Conservation (phyloP, 2,888 invertebrate genomes). For the Saturnia pavonia region DNA sequence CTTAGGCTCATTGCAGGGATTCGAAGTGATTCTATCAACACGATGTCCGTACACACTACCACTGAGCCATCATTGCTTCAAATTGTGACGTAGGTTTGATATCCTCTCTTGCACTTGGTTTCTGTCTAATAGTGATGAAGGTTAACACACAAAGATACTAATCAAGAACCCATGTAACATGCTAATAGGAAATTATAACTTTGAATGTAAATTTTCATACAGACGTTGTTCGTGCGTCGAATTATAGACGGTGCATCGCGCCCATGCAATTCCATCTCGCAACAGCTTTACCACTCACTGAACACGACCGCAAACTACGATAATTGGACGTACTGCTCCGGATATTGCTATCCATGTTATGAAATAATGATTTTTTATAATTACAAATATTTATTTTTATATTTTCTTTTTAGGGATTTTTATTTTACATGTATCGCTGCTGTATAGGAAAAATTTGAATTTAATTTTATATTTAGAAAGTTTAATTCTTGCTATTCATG, state of each 20-base stretch:
- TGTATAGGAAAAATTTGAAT: too few species aligned
- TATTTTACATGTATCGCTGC: too few species aligned
- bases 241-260: slow-evolving; percentile 26
- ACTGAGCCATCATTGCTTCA: too few species aligned
- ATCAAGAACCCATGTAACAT: background rate
- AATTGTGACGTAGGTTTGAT: too few species aligned
- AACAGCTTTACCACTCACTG: slow-evolving; percentile 43
- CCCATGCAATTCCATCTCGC: slow-evolving; percentile 48
- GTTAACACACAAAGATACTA: background rate
- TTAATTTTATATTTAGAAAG: too few species aligned
- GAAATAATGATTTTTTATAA: slow-evolving; percentile 30
- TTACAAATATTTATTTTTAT: background rate
- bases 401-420: background rate
- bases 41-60: too few species aligned
- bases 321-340: slow-evolving; percentile 55
- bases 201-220: slow-evolving; percentile 22
- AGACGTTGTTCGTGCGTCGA: slow-evolving; percentile 22
- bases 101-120: background rate
- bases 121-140: background rate
- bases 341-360: slow-evolving; percentile 56
- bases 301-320: slow-evolving; percentile 50
- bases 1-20: too few species aligned
- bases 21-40: too few species aligned
- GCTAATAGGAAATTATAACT: slow-evolving; percentile 18
- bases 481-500: too few species aligned